Evolutionary conservation across 37 sponge, comb jelly and placozoan genomes (phyloP), one percentile per base, ranked within the genome.

Genomic region (Mnemiopsis leidyi): DNA sequence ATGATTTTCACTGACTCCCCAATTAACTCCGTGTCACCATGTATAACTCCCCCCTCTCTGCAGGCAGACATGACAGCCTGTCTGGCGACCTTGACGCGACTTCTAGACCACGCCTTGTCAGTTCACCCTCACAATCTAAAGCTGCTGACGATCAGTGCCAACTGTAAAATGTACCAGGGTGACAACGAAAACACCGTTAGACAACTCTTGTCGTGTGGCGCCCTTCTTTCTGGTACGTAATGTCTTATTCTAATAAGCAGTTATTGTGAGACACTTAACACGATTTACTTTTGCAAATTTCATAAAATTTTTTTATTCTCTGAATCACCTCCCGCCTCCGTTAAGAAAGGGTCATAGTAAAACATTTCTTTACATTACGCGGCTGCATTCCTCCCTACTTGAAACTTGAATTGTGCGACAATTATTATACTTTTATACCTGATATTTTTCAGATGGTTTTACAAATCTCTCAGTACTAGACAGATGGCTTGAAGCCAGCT

Each of bases 101-200:
- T 85, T 0, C 61, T 85, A 29, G 90, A 85, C 90, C 90, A 85
- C 48, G 40, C 61, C 30, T 61, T 85, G 23, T 16, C 25, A 9
- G n/a, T 85, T 16, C 29, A 38, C 48, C 90, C 90, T 3, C 40
- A 38, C 61, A 85, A 85, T 37, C 25, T 85, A 3, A 85, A 33
- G 30, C 48, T 85, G 7, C 61, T 85, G 90, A 40, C 90, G n/a
- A 39, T 85, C 48, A 38, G 29, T n/a, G 90, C 90, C 5, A 40
- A 38, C 61, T 38, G 90, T 18, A 85, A 40, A 37, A 40, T 85
- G 90, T 40, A 40, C 61, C 21, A 9, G 30, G 90, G 90, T 0
- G 90, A 85, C 48, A 85, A 85, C 25, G 90, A 85, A 28, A 40
- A 61, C 2, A 85, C 90, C n/a, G 36, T 85, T 25, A 18, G 90